These are phyloP conservation scores for Xiphophorus birchmanni DNA, from an alignment of 2,797 vertebrate species.

Conservation along the genomic window DNA sequence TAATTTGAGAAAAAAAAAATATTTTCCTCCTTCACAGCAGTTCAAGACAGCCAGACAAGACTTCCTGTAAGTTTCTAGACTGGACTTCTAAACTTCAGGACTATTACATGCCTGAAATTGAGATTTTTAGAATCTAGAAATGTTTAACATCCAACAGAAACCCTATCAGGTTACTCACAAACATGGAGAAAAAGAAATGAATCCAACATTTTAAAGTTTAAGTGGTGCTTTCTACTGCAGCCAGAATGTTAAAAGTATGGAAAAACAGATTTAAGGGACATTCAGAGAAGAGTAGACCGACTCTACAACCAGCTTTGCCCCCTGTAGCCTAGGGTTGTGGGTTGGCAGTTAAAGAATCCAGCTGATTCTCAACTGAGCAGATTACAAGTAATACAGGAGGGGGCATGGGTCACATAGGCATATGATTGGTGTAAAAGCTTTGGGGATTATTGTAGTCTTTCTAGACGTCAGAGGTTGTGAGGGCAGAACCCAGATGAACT, in stretches of 20 bases:
- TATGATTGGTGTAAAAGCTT: conserved; percentile 6
- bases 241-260: conserved; percentile 2
- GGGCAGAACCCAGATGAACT: background rate
- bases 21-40: background rate
- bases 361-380: background rate
- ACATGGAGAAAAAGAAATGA: background rate
- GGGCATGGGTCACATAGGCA: background rate
- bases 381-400: background rate
- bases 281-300: background rate
- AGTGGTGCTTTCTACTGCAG: conserved; percentile 8
- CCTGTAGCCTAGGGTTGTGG: background rate
- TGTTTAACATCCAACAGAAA: background rate
- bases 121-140: background rate
- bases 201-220: conserved; percentile 19
- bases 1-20: background rate
- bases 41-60: background rate
- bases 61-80: background rate
- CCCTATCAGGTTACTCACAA: background rate
- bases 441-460: conserved; percentile 1
- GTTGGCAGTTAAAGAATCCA: conserved; percentile 9
- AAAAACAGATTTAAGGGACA: background rate
- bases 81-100: background rate
- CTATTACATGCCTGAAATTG: background rate
- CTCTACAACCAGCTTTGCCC: background rate
- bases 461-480: background rate